Base-by-base conservation (phyloP, 2,888 invertebrate genomes). In the Heliconius ethilla region DNA sequence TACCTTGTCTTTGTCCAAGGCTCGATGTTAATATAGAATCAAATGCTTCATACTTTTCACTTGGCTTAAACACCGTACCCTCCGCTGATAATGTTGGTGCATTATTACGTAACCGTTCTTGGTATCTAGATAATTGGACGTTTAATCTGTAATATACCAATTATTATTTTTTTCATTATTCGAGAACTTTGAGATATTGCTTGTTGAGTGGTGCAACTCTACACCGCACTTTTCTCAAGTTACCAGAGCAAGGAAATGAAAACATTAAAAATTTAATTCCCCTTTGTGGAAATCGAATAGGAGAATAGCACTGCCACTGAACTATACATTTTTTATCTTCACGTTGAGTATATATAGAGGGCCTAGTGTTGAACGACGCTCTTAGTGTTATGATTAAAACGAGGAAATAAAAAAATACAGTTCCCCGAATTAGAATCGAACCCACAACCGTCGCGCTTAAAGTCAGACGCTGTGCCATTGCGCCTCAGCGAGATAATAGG, bases 111-210 rank as follows among this genome's bases (percentile, higher is more conserved):
- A 96, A 81, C 82, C 95, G 96, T 83, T 97, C 96, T 89, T 97
- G 97, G 86, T 97, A 97, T 3, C 96, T 93, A 80, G 97, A 97
- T 37, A 98, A 90, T 84, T 97, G 97, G 0, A 96, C 95, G 87
- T 97, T 97, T 37, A 97, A 87, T 75, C 97, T 96, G 87, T 11
- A 90, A 91, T 25, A 51, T 45, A 45, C 6, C 33, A 62, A 63
- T 10, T 55, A 62, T 11, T 18, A 51, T 7, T 40, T 11, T 40
- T 40, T 40, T 51, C 18, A 18, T 51, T 51, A 18, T 18, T 51
- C 3, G 33, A 33, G 33, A 6, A 51, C 15, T 18, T 51, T 0
- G 6, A 6, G 5, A 15, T 2, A 18, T 18, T 18, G 51, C 6
- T 6, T 18, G 5, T 51, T 51, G 51, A 6, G 6, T 18, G 51